phyloP scores from a whole-genome alignment of 2,113 vertebrate species.

The Toxotes jaculatrix region DNA sequence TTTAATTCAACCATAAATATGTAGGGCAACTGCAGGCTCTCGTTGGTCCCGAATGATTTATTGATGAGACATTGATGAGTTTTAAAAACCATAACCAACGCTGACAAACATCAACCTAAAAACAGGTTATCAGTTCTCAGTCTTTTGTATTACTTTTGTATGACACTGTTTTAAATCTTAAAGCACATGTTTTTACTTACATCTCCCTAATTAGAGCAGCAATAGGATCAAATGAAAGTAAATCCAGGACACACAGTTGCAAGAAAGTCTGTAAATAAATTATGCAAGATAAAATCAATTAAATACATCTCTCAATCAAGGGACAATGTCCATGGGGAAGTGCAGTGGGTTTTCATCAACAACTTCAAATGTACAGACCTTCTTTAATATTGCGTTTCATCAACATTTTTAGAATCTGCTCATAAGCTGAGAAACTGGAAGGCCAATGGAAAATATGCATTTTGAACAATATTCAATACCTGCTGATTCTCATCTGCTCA shows the following conservation, averaged over 20 bases:
- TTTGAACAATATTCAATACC: constrained; percentile 34
- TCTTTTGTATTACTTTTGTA: not conserved
- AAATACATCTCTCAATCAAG: constrained; percentile 67
- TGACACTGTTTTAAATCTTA: constrained; percentile 14
- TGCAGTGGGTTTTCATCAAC: constrained; percentile 55
- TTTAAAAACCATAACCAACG: constrained; percentile 47
- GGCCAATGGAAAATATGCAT: constrained; percentile 14
- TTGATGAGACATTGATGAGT: constrained; percentile 56
- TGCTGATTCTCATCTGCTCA: constrained; percentile 38
- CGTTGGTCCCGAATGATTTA: constrained; percentile 50
- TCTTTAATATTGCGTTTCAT: constrained; percentile 57
- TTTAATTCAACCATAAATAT: constrained; percentile 51
- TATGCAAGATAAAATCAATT: constrained; percentile 67
- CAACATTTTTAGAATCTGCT: constrained; percentile 40
- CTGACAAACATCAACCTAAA: constrained; percentile 30
- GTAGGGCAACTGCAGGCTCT: constrained; percentile 58
- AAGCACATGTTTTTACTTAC: not conserved
- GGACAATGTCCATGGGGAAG: constrained; percentile 50
- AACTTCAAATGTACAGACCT: constrained; percentile 54
- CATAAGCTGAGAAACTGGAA: constrained; percentile 5
- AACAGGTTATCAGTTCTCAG: not conserved
- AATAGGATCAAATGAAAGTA: constrained; percentile 16
- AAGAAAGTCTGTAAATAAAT: constrained; percentile 48
- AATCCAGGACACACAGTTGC: constrained; percentile 39
- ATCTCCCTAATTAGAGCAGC: constrained; percentile 9